Percentiles rank a stretch among this genome's conserved stretches.
Evolutionary conservation across 2,797 vertebrate genomes (phyloP).

Genomic region (Hafferia zeledoni): DNA sequence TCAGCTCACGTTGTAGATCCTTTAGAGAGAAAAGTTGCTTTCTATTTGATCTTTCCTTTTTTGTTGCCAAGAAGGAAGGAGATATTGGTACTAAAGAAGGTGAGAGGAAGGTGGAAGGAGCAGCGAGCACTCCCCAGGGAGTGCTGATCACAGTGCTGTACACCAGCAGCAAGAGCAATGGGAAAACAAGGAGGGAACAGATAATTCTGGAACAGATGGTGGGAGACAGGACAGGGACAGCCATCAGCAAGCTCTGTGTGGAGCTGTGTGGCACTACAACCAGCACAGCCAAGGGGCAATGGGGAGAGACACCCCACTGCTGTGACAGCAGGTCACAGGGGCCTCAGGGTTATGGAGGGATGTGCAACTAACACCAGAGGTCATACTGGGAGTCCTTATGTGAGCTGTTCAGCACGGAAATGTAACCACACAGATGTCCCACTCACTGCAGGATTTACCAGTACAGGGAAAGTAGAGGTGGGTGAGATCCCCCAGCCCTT

Average conservation of each 20-base stretch:
- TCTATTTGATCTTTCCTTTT: neutral
- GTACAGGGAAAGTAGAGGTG: neutral
- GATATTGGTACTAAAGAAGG: neutral
- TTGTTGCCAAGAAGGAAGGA: neutral
- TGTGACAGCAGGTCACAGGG: accelerated
- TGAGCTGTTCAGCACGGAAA: neutral
- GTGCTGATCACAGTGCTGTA: neutral
- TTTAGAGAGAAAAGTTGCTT: neutral
- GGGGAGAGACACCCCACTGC: accelerated
- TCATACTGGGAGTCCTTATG: accelerated
- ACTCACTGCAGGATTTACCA: accelerated
- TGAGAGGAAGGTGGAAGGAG: neutral
- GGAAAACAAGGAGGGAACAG: neutral
- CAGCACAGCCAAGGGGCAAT: neutral
- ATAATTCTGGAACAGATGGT: neutral
- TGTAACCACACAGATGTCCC: accelerated
- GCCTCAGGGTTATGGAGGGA: neutral
- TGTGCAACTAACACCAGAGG: accelerated
- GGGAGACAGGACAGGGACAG: neutral
- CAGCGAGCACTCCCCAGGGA: neutral
- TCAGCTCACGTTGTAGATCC: neutral
- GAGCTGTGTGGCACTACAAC: accelerated
- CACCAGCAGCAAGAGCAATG: accelerated
- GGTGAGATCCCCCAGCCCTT: accelerated
- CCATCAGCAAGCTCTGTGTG: accelerated